These are phyloP conservation scores for Sardina pilchardus DNA, from an alignment of 2,113 vertebrate genomes.

Conservation along the genomic window DNA sequence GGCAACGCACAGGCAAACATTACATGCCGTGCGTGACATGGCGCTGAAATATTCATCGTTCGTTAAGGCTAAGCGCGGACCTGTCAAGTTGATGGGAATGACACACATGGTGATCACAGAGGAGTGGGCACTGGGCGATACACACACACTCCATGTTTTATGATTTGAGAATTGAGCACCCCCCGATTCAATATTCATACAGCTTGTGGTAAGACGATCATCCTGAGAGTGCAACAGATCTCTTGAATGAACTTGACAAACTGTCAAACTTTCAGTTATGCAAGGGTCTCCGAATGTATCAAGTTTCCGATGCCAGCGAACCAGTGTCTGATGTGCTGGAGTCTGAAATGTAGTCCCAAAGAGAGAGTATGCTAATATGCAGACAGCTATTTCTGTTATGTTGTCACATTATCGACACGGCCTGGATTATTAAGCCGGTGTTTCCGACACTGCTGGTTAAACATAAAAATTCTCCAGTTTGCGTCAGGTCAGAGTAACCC, in stretches of 20 bases:
- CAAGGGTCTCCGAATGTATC: constrained; percentile 21
- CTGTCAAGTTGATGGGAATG: background rate
- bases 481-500: background rate
- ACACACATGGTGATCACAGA: background rate
- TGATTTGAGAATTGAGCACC: background rate
- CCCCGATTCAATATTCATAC: constrained; percentile 26
- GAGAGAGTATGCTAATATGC: background rate
- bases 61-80: background rate
- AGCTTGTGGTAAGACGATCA: constrained; percentile 14
- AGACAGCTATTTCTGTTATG: constrained; percentile 11
- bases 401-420: background rate
- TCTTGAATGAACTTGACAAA: constrained; percentile 29
- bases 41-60: background rate
- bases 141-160: background rate
- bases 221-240: constrained; percentile 11
- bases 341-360: background rate
- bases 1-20: background rate
- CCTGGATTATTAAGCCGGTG: background rate
- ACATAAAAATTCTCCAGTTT: background rate
- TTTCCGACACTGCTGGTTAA: background rate
- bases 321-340: constrained; percentile 10
- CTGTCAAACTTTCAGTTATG: constrained; percentile 30
- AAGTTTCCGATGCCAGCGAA: constrained; percentile 4
- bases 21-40: background rate
- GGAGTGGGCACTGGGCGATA: background rate